Conservation (phyloP, 37 sponge, comb jelly and placozoan genomes). For the Eunapius fragilis region DNA sequence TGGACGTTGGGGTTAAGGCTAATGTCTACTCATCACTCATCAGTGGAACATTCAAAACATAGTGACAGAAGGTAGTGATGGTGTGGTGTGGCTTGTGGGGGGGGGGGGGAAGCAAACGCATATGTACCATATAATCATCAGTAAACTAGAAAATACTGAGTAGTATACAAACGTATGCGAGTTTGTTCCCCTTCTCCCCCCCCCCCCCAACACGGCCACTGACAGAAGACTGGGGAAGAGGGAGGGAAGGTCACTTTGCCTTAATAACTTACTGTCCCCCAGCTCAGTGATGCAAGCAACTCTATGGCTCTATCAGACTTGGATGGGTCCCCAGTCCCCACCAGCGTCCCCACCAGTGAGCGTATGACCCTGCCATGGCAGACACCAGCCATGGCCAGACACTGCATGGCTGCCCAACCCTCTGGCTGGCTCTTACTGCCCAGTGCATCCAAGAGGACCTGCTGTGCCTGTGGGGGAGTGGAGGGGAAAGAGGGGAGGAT, state of each 20-base stretch:
- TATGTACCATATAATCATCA: too few relatives aligned
- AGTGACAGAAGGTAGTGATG: too few relatives aligned
- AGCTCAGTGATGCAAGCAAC: conserved; percentile 50
- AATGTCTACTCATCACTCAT: too few relatives aligned
- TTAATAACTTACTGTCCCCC: conserved; percentile 22
- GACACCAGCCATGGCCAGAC: conserved; percentile 55
- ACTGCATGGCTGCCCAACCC: conserved; percentile 77
- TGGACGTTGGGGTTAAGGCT: too few relatives aligned
- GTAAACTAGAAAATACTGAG: too few relatives aligned
- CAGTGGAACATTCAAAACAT: too few relatives aligned
- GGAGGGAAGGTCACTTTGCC: background rate
- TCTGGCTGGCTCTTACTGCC: conserved; percentile 17
- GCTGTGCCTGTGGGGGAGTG: conserved; percentile 17
- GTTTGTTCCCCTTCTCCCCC: too few relatives aligned
- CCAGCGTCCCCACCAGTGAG: conserved; percentile 15
- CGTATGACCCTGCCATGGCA: conserved; percentile 25
- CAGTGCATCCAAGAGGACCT: conserved; percentile 47
- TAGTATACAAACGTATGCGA: too few relatives aligned
- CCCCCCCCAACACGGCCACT: too few relatives aligned
- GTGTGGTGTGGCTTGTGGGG: too few relatives aligned
- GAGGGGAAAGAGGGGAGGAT: background rate
- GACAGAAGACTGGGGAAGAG: background rate
- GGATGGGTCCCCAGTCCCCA: background rate
- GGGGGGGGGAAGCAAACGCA: too few relatives aligned
- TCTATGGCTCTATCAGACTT: conserved; percentile 32